Conservation (phyloP, 2,113 vertebrate species). For the Colius striatus region DNA sequence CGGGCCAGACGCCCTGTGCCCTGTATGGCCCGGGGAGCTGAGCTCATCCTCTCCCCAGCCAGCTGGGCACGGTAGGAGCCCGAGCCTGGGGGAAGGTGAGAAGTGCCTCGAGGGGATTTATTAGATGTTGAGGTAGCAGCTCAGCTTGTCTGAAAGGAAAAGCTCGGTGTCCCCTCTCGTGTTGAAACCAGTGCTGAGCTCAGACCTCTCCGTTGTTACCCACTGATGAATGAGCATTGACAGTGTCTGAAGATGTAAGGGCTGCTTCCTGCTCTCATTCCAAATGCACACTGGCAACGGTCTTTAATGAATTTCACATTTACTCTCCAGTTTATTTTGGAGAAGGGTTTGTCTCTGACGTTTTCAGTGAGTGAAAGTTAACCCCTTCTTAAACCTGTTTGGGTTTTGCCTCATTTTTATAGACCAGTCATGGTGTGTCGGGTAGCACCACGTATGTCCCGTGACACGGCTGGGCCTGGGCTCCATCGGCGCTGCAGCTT, state of each 20-base stretch:
- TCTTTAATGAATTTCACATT: not conserved
- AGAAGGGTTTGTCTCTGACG: not conserved
- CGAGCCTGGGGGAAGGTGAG: not conserved
- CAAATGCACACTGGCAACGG: not conserved
- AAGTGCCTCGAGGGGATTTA: fast-evolving
- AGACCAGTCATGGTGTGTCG: fast-evolving
- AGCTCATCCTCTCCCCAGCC: too few relatives aligned
- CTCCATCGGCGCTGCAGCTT: not conserved
- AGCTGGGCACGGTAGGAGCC: too few relatives aligned
- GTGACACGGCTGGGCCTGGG: not conserved
- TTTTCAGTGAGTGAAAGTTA: not conserved
- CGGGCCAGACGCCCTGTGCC: not conserved
- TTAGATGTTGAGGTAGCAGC: not conserved
- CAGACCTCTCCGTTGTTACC: not conserved
- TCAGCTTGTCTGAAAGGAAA: not conserved
- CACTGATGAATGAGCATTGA: not conserved
- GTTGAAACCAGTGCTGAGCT: not conserved
- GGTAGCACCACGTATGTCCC: fast-evolving
- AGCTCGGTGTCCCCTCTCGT: not conserved
- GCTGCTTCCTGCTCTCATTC: not conserved
- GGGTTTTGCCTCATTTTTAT: not conserved
- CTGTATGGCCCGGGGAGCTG: not conserved
- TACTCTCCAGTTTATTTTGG: not conserved
- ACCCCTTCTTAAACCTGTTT: not conserved
- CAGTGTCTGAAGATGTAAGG: not conserved